Evolutionary conservation across 2,797 vertebrate genomes (phyloP).

Genomic region (Echiichthys vipera): DNA sequence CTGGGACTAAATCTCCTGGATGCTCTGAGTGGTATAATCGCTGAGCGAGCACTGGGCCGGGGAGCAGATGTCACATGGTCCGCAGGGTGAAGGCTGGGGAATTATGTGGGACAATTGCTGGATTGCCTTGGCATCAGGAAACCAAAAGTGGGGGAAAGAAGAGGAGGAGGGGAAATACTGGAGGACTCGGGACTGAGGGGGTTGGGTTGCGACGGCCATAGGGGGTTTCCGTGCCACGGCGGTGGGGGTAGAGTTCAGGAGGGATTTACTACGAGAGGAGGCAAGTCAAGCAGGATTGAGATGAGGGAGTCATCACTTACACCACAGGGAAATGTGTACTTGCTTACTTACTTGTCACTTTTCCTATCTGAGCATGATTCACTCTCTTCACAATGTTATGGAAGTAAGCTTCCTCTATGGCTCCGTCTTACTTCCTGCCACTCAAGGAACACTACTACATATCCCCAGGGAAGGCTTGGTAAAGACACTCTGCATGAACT

Average conservation of each 20-base stretch:
- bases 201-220: background rate
- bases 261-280: slow-evolving; percentile 60
- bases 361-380: slow-evolving; percentile 39
- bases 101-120: slow-evolving; percentile 84
- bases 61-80: slow-evolving; percentile 88
- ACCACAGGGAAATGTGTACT: slow-evolving; percentile 40
- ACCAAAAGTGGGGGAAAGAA: slow-evolving; percentile 38
- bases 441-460: slow-evolving; percentile 50
- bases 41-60: slow-evolving; percentile 74
- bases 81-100: slow-evolving; percentile 79
- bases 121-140: slow-evolving; percentile 73
- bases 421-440: slow-evolving; percentile 47
- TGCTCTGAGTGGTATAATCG: slow-evolving; percentile 85
- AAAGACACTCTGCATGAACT: slow-evolving; percentile 50
- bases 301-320: slow-evolving; percentile 49
- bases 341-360: too few species aligned
- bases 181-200: slow-evolving; percentile 33
- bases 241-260: slow-evolving; percentile 47
- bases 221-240: slow-evolving; percentile 37
- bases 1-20: slow-evolving; percentile 84
- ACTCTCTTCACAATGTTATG: slow-evolving; percentile 40
- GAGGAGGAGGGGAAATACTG: slow-evolving; percentile 40
- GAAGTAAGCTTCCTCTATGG: slow-evolving; percentile 40
- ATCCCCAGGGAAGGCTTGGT: slow-evolving; percentile 52
- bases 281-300: slow-evolving; percentile 61